These are phyloP conservation scores for Varecia variegata DNA, from an alignment of 2,797 vertebrate genomes.

Conservation along the genomic window DNA sequence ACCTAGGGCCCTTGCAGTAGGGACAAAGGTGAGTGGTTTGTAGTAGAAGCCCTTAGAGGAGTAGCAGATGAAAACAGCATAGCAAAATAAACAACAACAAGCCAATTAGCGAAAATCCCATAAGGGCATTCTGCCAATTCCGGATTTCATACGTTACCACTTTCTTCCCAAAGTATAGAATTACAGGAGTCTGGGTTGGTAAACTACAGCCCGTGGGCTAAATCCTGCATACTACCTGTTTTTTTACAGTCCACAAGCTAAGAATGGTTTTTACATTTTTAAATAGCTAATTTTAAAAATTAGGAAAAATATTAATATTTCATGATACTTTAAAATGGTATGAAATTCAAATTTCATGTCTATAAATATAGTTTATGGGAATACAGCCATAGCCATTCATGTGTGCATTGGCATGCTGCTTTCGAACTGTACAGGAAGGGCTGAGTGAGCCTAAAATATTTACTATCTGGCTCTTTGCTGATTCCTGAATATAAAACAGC, in stretches of 20 bases:
- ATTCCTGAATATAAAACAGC: background rate
- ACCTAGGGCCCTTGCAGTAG: accelerated
- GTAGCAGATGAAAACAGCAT: background rate
- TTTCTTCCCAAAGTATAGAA: background rate
- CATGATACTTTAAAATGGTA: background rate
- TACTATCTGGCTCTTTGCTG: background rate
- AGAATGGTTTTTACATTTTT: background rate
- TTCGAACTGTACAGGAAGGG: background rate
- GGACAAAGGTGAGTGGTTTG: background rate
- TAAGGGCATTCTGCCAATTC: background rate
- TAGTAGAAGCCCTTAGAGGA: background rate
- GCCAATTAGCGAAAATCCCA: background rate
- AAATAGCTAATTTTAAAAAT: background rate
- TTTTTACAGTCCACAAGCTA: background rate
- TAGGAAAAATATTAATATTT: background rate
- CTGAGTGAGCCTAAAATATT: background rate
- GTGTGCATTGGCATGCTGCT: background rate
- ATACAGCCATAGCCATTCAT: background rate
- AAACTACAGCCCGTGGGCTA: accelerated
- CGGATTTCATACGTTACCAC: background rate
- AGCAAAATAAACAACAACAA: background rate
- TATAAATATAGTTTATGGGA: background rate
- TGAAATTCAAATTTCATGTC: slow-evolving; percentile 2
- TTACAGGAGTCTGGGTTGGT: background rate
- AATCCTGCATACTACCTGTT: background rate